A percentile compares a stretch with the other conserved stretches of the same genome.
Evolutionary conservation across 2,797 vertebrate genomes (phyloP).

Genomic region (Apogon hyalosoma): DNA sequence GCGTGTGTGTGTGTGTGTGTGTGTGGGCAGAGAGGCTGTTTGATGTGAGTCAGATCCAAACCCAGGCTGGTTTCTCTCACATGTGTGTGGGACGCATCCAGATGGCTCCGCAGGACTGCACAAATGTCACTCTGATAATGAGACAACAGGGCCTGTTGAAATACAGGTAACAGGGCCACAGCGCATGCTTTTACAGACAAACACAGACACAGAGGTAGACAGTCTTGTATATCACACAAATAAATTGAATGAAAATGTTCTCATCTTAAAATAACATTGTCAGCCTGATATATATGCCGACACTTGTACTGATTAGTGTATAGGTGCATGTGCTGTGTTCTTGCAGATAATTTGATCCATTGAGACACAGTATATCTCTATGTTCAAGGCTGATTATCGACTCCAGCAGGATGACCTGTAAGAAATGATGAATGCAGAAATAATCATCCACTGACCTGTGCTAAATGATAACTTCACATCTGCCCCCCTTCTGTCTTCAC

Average conservation of each 20-base stretch:
- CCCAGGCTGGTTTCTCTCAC: constrained; percentile 83
- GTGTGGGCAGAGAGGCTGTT: constrained; percentile 84
- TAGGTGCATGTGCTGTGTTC: neutral
- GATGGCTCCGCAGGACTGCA: constrained; percentile 85
- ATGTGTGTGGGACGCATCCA: constrained; percentile 88
- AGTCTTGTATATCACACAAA: neutral
- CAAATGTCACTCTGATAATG: constrained; percentile 88
- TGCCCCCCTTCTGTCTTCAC: constrained; percentile 20
- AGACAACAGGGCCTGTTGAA: constrained; percentile 75
- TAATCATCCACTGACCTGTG: constrained; percentile 31
- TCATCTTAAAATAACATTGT: neutral
- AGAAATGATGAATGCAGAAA: constrained; percentile 18
- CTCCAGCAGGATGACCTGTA: constrained; percentile 10
- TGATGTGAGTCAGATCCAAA: constrained; percentile 86
- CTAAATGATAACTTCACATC: constrained; percentile 50
- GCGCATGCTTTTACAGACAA: constrained; percentile 22
- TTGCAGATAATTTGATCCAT: neutral
- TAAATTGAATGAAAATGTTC: neutral
- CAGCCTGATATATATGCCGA: neutral
- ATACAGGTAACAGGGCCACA: constrained; percentile 71
- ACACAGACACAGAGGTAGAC: constrained; percentile 3
- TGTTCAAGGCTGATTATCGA: constrained; percentile 4
- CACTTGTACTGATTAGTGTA: neutral
- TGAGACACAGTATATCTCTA: neutral
- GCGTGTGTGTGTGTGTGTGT: constrained; percentile 61